Conservation (phyloP, 1,140 invertebrate genomes). For the Yoshiicerus persimilis region DNA sequence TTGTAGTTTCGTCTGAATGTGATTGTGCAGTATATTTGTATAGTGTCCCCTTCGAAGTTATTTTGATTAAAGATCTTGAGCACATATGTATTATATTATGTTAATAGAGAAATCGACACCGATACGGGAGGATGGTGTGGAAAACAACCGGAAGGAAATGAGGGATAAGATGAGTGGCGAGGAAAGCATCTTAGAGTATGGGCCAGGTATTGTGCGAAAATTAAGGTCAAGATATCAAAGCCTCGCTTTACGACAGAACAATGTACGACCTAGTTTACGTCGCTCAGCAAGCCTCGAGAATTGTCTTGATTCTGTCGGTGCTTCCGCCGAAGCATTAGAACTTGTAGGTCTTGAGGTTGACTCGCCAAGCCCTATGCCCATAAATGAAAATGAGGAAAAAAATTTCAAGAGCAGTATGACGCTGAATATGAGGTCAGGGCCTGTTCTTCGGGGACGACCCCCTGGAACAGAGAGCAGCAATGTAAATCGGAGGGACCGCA, state of each 20-base stretch:
- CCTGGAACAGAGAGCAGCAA: neutral
- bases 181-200: slow-evolving; percentile 69
- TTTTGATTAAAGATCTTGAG: neutral
- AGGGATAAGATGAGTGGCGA: slow-evolving; percentile 35
- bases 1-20: neutral
- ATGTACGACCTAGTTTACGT: slow-evolving; percentile 63
- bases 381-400: neutral
- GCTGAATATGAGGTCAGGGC: neutral
- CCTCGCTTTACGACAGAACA: slow-evolving; percentile 64
- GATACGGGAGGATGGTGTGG: slow-evolving; percentile 31
- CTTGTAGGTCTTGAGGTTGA: neutral
- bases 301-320: slow-evolving; percentile 62
- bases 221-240: slow-evolving; percentile 80
- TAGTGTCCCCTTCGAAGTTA: neutral
- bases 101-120: slow-evolving; percentile 46
- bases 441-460: slow-evolving; percentile 29
- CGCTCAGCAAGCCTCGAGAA: slow-evolving; percentile 83
- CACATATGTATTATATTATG: slow-evolving; percentile 28
- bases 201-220: slow-evolving; percentile 86
- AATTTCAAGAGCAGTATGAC: slow-evolving; percentile 5
- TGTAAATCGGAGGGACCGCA: slow-evolving; percentile 60
- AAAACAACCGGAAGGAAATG: slow-evolving; percentile 28
- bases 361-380: neutral
- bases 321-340: slow-evolving; percentile 32
- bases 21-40: neutral